Evolutionary conservation across 1,140 invertebrate genomes (phyloP).

Genomic region (Catajapyx aquilonaris): DNA sequence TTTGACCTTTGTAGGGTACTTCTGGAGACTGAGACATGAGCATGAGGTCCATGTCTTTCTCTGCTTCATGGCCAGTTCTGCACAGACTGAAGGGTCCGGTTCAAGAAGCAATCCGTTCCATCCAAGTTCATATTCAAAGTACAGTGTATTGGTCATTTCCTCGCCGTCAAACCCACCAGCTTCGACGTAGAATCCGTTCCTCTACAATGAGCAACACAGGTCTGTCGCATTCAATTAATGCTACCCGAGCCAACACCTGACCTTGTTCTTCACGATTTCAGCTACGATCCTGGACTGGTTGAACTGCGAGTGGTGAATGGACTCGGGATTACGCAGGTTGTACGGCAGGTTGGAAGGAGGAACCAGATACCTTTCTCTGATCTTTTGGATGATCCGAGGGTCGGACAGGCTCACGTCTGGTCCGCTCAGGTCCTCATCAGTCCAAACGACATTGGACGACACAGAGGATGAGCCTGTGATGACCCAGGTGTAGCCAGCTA

Average conservation of each 20-base stretch:
- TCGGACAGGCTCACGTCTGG: constrained; percentile 12
- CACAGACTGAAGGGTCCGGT: constrained; percentile 15
- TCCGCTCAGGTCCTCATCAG: constrained; percentile 7
- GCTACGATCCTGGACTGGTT: too few relatives aligned
- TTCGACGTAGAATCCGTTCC: constrained; percentile 19
- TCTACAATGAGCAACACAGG: constrained; percentile 1
- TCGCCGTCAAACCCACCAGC: constrained; percentile 19
- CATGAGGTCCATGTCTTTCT: constrained; percentile 15
- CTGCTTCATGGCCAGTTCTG: constrained; percentile 12
- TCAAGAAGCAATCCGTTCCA: constrained; percentile 21
- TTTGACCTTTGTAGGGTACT: constrained; percentile 11
- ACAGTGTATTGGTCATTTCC: constrained; percentile 17
- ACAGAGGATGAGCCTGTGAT: too few relatives aligned
- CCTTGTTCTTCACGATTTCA: too few relatives aligned
- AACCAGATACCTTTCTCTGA: constrained; percentile 13
- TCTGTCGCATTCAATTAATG: background rate
- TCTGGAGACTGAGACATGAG: constrained; percentile 11
- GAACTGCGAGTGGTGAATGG: too few relatives aligned
- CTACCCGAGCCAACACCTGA: too few relatives aligned
- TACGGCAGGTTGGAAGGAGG: constrained; percentile 13
- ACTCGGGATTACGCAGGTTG: constrained; percentile 14
- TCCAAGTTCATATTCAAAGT: constrained; percentile 14
- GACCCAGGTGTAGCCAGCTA: too few relatives aligned
- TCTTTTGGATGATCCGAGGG: constrained; percentile 11
- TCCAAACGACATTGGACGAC: too few relatives aligned